Base-by-base conservation (phyloP, 2,113 vertebrate genomes). In the Xiphias gladius region DNA sequence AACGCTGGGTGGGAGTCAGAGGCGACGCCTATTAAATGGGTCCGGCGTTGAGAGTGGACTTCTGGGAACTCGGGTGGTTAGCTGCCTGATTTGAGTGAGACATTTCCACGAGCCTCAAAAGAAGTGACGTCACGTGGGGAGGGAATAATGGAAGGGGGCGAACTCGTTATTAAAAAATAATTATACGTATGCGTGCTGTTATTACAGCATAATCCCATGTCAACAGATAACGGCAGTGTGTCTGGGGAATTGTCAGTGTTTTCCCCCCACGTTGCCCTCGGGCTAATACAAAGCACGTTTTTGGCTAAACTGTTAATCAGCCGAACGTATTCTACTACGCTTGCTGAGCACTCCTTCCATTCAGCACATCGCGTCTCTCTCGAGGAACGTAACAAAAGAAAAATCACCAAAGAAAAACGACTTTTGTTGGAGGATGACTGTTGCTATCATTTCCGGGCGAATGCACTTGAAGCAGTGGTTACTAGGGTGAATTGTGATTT, bases 21-120 rank as follows among this genome's bases (percentile, higher is more conserved):
- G 2, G 26, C 39, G 14, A 48, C 26, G n/a, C n/a, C n/a, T n/a
- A n/a, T n/a, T n/a, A n/a, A n/a, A n/a, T n/a, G n/a, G n/a, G n/a
- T n/a, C n/a, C n/a, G n/a, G n/a, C n/a, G n/a, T n/a, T n/a, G n/a
- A n/a, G n/a, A n/a, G n/a, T n/a, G n/a, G n/a, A n/a, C n/a, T n/a
- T n/a, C n/a, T n/a, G n/a, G n/a, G n/a, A n/a, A n/a, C n/a, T n/a
- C n/a, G n/a, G n/a, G n/a, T n/a, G n/a, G n/a, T n/a, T n/a, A n/a
- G n/a, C n/a, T n/a, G n/a, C n/a, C n/a, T n/a, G n/a, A n/a, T n/a
- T n/a, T n/a, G n/a, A n/a, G n/a, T n/a, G n/a, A n/a, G n/a, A n/a
- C n/a, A n/a, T 76, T 87, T 89, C 85, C 77, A 86, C 68, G 73
- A 81, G n/a, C 72, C 28, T 55, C 59, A 39, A 32, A 54, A 78